Conservation (phyloP, 1,140 invertebrate genomes). For the honey bee (Apis mellifera) region Amel_HAv3.1 CM009935.2:9661501-9662000, state of each 20-base stretch:
- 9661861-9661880: background rate
- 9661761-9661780: background rate
- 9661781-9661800: background rate
- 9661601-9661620: background rate
- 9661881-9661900: background rate
- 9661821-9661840: background rate
- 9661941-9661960: conserved; percentile 51
- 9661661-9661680: conserved; percentile 23
- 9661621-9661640: conserved; percentile 34
- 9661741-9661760: background rate
- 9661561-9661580: background rate
- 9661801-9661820: background rate
- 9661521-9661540: conserved; percentile 18
- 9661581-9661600: background rate
- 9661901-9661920: background rate
- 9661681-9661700: conserved; percentile 47
- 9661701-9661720: conserved; percentile 4
- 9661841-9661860: background rate
- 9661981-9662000: conserved; percentile 42
- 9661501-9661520: conserved; percentile 35
- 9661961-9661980: conserved; percentile 45
- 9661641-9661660: conserved; percentile 36
- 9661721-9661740: background rate
- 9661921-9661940: conserved; percentile 34
- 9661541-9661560: background rate